phyloP scores from a whole-genome alignment of 2,797 vertebrate species.

The Rhynchonycteris naso region DNA sequence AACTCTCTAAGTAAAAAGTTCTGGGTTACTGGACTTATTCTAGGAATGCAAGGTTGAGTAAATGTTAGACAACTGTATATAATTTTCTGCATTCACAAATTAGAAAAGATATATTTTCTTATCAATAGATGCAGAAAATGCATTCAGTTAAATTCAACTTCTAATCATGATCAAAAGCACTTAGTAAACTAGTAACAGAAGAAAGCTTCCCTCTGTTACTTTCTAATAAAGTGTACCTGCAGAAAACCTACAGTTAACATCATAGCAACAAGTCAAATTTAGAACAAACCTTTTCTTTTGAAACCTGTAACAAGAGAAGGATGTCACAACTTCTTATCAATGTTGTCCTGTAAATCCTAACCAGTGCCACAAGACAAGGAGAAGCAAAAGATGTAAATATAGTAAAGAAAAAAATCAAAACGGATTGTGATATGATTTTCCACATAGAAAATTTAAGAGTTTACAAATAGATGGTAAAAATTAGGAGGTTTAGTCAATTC shows the following conservation, averaged over 20 bases:
- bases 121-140: neutral
- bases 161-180: neutral
- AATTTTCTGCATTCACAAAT: constrained; percentile 2
- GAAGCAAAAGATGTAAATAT: constrained; percentile 12
- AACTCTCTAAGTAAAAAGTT: neutral
- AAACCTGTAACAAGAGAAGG: neutral
- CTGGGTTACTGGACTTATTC: neutral
- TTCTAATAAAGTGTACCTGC: neutral
- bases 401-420: constrained; percentile 33
- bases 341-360: neutral
- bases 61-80: neutral
- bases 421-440: neutral
- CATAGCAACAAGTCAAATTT: constrained; percentile 18
- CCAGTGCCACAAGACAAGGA: neutral
- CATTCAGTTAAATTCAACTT: constrained; percentile 5
- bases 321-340: neutral
- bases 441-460: neutral
- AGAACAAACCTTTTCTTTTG: constrained; percentile 55
- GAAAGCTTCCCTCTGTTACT: neutral
- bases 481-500: neutral
- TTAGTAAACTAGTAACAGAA: neutral
- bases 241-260: constrained; percentile 37
- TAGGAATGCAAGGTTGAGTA: neutral
- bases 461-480: neutral
- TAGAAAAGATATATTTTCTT: constrained; percentile 13